Evolutionary conservation across 2,888 invertebrate species (phyloP).

Genomic region (Cephus pulcher): DNA sequence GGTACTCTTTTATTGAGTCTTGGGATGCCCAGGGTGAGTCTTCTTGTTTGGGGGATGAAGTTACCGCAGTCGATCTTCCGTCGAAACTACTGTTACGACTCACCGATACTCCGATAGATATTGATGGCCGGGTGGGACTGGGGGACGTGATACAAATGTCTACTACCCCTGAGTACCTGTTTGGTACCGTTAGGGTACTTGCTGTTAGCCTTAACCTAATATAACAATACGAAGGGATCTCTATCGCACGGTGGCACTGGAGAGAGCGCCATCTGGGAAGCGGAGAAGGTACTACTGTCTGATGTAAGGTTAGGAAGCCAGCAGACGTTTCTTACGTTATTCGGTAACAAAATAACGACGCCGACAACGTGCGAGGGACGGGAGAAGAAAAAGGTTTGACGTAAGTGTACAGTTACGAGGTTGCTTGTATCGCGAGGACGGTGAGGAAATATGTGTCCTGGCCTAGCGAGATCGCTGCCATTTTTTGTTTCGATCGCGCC

Average conservation of each 20-base stretch:
- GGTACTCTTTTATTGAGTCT: not conserved
- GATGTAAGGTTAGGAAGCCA: not conserved
- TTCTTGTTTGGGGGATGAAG: not conserved
- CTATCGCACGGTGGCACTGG: not conserved
- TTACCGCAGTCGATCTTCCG: not conserved
- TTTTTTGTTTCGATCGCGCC: not conserved
- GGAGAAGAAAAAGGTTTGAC: not conserved
- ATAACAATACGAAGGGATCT: not conserved
- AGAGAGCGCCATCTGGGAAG: not conserved
- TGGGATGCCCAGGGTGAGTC: not conserved
- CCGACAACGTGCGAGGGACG: not conserved
- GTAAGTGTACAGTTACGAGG: not conserved
- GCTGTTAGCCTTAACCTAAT: too few relatives aligned
- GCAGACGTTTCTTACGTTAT: not conserved
- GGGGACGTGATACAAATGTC: not conserved
- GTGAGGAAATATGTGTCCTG: not conserved
- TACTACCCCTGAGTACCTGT: not conserved
- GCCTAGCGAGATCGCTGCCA: not conserved
- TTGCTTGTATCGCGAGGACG: not conserved
- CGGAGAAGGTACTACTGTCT: not conserved
- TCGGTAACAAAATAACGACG: not conserved
- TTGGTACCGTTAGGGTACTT: not conserved
- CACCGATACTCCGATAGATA: not conserved
- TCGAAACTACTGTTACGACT: not conserved
- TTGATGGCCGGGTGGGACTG: not conserved